Evolutionary conservation across 2,797 vertebrate species (phyloP), one percentile per base, ranked within the genome.

Genomic region (Aselliscus stoliczkanus): DNA sequence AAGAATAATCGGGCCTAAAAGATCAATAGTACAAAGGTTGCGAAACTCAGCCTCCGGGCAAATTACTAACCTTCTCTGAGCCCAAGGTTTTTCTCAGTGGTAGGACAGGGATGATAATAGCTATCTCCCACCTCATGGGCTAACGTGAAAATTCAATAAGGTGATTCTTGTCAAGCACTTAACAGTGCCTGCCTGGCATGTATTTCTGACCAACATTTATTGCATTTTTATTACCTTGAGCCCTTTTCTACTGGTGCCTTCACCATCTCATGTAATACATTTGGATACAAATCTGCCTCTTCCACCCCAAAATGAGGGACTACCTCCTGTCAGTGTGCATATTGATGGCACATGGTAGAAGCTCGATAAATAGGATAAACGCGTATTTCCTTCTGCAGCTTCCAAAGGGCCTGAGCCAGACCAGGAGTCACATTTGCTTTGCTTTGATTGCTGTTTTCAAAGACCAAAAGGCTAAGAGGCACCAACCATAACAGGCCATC

Each of bases 311-410:
- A 72, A 73, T 8, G 29, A 34, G 52, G 75, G 18, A 7, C 13
- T 20, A 2, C 20, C 34, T 77, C 37, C 21, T 25, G 34, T 37
- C 11, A 5, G 20, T 1, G 3, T 5, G 7, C 11, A 0, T 7
- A 7, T 20, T 1, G 12, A 18, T 21, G 18, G 21, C 13, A 27
- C 25, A 4, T 0, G 1, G 25, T 0, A 2, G 25, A 4, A 11
- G 18, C 20, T 52, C 17, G 50, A 52, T 54, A 11, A 12, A 8
- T 47, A 21, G 4, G 27, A 34, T 58, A 44, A 29, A 25, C 3
- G 1, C 0, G 15, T 4, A 27, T 52, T 65, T 77, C 75, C 54
- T 25, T 18, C 69, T 15, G 27, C 76, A 11, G 52, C 72, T 65
- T 76, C 83, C 44, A 4, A 39, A 54, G 42, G 23, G 37, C 14